phyloP scores from a whole-genome alignment of 1,140 invertebrate genomes.

The Cherax destructor region DNA sequence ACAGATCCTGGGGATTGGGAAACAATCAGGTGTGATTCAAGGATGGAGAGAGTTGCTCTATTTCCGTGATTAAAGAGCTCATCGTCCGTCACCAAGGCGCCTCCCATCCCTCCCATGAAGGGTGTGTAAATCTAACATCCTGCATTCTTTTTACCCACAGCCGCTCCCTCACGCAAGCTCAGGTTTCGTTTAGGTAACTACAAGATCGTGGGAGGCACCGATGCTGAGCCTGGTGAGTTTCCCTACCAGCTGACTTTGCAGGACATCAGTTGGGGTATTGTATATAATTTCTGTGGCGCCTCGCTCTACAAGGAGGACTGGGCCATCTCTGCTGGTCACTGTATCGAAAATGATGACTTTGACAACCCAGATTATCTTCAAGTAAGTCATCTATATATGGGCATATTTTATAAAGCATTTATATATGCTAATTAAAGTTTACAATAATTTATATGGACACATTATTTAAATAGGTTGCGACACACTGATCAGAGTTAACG shows the following conservation, averaged over 20 bases:
- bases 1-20: no score
- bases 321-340: constrained; percentile 51
- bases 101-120: no score
- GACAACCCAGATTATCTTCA: constrained; percentile 54
- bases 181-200: constrained; percentile 34
- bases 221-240: constrained; percentile 78
- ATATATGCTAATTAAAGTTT: no score
- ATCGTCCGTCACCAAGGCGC: no score
- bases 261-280: constrained; percentile 52
- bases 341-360: constrained; percentile 37
- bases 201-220: constrained; percentile 81
- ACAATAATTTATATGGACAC: no score
- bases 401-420: no score
- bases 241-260: constrained; percentile 80
- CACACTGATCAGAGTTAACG: no score
- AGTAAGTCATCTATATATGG: constrained; percentile 5
- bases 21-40: no score
- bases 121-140: no score
- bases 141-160: not conserved
- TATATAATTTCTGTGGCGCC: constrained; percentile 79
- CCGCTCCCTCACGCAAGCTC: constrained; percentile 16
- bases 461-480: no score
- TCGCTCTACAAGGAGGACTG: constrained; percentile 74
- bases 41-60: no score
- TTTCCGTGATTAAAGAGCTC: no score